Conservation (phyloP, 1,140 invertebrate species). For the Paramacrobiotus metropolitanus region DNA sequence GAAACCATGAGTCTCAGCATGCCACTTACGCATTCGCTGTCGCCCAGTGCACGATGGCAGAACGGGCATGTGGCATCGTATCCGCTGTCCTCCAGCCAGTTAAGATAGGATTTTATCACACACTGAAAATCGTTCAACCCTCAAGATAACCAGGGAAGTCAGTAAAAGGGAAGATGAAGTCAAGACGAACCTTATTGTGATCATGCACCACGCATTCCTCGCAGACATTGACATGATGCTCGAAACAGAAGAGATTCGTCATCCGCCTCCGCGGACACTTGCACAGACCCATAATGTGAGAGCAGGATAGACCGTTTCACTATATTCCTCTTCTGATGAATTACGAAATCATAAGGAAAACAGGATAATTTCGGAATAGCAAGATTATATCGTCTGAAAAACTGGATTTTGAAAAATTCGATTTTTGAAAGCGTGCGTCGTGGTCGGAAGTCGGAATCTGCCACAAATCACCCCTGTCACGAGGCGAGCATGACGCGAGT, state of each 20-base stretch:
- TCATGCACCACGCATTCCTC: constrained; percentile 88
- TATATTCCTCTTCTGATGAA: too few relatives aligned
- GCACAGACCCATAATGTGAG: constrained; percentile 96
- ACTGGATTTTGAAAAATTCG: too few relatives aligned
- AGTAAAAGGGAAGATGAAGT: background rate
- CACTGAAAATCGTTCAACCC: constrained; percentile 39
- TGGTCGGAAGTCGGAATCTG: too few relatives aligned
- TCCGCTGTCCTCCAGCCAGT: constrained; percentile 91
- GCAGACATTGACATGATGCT: constrained; percentile 93
- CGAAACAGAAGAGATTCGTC: constrained; percentile 93
- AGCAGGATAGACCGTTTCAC: too few relatives aligned
- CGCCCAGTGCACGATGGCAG: constrained; percentile 48
- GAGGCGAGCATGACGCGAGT: too few relatives aligned
- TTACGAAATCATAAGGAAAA: too few relatives aligned
- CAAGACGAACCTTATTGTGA: constrained; percentile 57
- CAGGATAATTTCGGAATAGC: too few relatives aligned
- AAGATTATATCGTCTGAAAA: too few relatives aligned
- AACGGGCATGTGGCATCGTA: constrained; percentile 71
- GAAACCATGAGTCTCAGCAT: constrained; percentile 18
- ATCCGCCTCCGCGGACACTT: constrained; percentile 89
- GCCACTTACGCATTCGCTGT: constrained; percentile 49
- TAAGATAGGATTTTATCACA: constrained; percentile 83
- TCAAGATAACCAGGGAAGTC: background rate
- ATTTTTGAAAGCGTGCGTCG: too few relatives aligned
- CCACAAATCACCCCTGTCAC: too few relatives aligned